Percentiles rank a stretch among this genome's conserved stretches.
phyloP scores from a whole-genome alignment of 2,797 vertebrate species.

The Columba guinea region DNA sequence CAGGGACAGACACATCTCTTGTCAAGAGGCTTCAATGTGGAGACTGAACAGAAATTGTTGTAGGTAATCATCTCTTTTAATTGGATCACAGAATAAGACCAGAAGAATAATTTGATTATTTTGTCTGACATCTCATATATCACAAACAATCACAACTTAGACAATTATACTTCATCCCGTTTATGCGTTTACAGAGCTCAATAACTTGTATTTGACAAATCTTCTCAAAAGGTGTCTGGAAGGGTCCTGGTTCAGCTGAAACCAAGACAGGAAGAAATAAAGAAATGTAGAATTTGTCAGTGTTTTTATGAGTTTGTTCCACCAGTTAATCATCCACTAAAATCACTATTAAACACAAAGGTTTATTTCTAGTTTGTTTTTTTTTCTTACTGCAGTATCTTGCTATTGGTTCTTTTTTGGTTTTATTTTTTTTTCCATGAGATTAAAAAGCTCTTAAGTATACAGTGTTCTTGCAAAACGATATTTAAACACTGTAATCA shows the following conservation, averaged over 20 bases:
- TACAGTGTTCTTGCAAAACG: background rate
- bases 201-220: background rate
- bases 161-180: background rate
- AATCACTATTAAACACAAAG: background rate
- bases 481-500: background rate
- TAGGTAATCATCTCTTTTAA: slow-evolving; percentile 32
- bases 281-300: background rate
- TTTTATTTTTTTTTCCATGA: rapidly evolving
- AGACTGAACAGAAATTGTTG: slow-evolving; percentile 14
- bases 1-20: background rate
- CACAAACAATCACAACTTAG: background rate
- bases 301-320: background rate
- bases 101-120: background rate
- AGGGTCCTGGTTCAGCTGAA: too few species aligned
- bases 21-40: slow-evolving; percentile 20
- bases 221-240: background rate
- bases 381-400: background rate
- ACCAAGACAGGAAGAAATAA: background rate
- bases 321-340: background rate
- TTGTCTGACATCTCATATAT: background rate
- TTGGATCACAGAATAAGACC: background rate
- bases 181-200: background rate
- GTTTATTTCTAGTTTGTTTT: background rate
- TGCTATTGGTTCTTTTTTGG: background rate
- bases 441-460: background rate